These are phyloP conservation scores for Stenurella melanura DNA, from an alignment of 2,888 invertebrate genomes.

Conservation along the genomic window DNA sequence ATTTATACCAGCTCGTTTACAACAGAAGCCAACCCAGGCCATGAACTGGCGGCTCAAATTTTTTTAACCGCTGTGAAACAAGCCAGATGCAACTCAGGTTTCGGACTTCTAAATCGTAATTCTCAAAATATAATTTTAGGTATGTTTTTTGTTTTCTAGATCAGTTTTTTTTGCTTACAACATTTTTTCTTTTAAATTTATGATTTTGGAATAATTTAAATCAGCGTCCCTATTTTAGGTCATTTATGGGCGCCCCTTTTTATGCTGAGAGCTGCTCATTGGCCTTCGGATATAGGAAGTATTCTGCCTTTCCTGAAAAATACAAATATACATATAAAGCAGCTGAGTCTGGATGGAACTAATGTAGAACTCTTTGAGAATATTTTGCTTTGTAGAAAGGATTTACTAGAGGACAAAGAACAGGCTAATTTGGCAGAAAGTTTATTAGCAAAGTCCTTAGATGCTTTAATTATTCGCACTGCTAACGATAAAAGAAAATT, in stretches of 20 bases:
- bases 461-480: slow-evolving; percentile 58
- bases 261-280: slow-evolving; percentile 76
- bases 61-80: slow-evolving; percentile 76
- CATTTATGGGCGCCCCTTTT: slow-evolving; percentile 78
- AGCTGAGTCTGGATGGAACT: slow-evolving; percentile 60
- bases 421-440: slow-evolving; percentile 59
- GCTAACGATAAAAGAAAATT: slow-evolving; percentile 61
- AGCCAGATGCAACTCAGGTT: slow-evolving; percentile 76
- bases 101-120: slow-evolving; percentile 72
- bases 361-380: slow-evolving; percentile 68
- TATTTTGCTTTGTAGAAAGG: slow-evolving; percentile 67
- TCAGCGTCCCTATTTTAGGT: slow-evolving; percentile 53
- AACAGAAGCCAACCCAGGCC: slow-evolving; percentile 66
- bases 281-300: slow-evolving; percentile 74
- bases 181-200: neutral
- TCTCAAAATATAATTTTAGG: slow-evolving; percentile 77
- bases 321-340: slow-evolving; percentile 58
- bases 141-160: slow-evolving; percentile 10
- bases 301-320: slow-evolving; percentile 66
- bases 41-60: slow-evolving; percentile 78
- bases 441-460: slow-evolving; percentile 58
- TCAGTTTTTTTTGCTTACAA: no score
- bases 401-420: slow-evolving; percentile 64
- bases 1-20: slow-evolving; percentile 26
- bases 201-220: neutral